phyloP scores from a whole-genome alignment of 2,888 invertebrate genomes.

The Invenusta paracnida region DNA sequence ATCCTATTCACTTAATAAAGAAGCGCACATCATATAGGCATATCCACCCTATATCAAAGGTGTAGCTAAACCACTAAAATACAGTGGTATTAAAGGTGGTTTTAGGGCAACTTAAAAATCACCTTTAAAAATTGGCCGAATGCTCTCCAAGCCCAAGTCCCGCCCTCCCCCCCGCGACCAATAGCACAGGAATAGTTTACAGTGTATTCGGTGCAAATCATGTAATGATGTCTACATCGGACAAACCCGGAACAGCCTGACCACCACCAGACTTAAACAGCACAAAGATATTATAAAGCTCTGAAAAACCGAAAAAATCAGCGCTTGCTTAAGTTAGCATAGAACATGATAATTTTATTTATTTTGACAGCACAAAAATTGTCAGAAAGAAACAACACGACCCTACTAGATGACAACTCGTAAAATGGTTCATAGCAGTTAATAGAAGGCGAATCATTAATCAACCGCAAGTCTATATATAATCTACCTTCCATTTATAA shows the following conservation, averaged over 20 bases:
- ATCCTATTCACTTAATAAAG: not conserved
- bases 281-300: not conserved
- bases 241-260: conserved; percentile 18
- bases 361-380: not conserved
- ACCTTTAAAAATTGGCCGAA: not conserved
- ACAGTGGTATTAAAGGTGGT: not conserved
- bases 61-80: not conserved
- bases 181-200: not conserved
- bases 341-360: not conserved
- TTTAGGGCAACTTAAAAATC: not conserved
- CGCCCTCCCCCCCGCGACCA: not conserved
- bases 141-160: not conserved
- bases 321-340: not conserved
- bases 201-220: not conserved
- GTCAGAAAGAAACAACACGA: not conserved
- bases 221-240: not conserved
- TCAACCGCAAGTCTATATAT: not conserved
- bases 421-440: not conserved
- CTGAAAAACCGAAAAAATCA: not conserved
- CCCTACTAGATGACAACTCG: not conserved
- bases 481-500: not conserved
- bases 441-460: not conserved
- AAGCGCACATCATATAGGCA: not conserved
- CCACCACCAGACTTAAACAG: conserved; percentile 20
- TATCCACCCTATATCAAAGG: not conserved